phyloP scores from a whole-genome alignment of 2,888 invertebrate species.

The Nipponacmea schrenckii region DNA sequence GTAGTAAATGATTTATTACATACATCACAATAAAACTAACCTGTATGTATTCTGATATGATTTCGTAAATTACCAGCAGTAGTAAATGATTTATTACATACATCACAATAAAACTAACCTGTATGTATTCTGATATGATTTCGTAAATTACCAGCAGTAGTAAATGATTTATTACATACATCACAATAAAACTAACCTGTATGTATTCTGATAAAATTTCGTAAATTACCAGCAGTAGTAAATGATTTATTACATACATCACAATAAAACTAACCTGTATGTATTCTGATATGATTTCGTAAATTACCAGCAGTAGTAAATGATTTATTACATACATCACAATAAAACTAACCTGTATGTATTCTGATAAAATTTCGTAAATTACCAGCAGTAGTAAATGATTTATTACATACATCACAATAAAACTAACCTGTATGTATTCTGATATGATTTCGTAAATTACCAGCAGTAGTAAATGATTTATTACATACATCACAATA shows the following conservation, averaged over 20 bases:
- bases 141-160: constrained; percentile 54
- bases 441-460: constrained; percentile 51
- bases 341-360: constrained; percentile 40
- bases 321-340: constrained; percentile 38
- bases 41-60: constrained; percentile 52
- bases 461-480: constrained; percentile 55
- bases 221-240: constrained; percentile 55
- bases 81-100: constrained; percentile 49
- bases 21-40: constrained; percentile 21
- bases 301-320: constrained; percentile 58
- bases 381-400: constrained; percentile 56
- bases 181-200: constrained; percentile 29
- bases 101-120: constrained; percentile 24
- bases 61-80: constrained; percentile 57
- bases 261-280: constrained; percentile 35
- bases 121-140: constrained; percentile 55
- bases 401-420: constrained; percentile 36
- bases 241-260: constrained; percentile 47
- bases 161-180: constrained; percentile 49
- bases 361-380: constrained; percentile 52
- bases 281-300: constrained; percentile 52
- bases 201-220: constrained; percentile 53
- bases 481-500: constrained; percentile 35
- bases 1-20: constrained; percentile 54
- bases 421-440: constrained; percentile 44